phyloP scores from a whole-genome alignment of 2,113 vertebrate genomes.

The Platycercus adscitus region DNA sequence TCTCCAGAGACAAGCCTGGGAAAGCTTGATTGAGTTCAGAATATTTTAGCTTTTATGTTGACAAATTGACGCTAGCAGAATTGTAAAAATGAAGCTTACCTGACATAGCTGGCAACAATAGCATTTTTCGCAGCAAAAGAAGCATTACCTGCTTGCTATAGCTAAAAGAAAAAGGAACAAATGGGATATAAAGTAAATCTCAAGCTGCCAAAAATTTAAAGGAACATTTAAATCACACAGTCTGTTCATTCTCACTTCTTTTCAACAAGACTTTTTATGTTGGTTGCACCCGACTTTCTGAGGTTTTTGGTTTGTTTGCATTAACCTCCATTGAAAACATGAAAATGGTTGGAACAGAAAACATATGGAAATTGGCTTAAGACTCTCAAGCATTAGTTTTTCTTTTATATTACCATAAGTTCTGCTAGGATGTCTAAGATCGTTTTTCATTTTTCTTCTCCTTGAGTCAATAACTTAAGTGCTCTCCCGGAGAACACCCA shows the following conservation, averaged over 20 bases:
- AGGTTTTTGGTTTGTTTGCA: background rate
- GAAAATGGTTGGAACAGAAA: background rate
- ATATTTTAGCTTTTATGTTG: conserved; percentile 49
- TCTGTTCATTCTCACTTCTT: background rate
- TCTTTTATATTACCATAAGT: background rate
- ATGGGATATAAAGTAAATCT: conserved; percentile 36
- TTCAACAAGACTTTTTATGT: background rate
- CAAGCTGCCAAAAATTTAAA: background rate
- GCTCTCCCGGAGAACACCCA: background rate
- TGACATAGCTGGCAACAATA: conserved; percentile 3
- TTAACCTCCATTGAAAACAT: background rate
- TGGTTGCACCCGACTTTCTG: background rate
- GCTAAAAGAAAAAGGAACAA: conserved; percentile 15
- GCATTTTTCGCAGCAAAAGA: conserved; percentile 5
- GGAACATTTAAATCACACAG: conserved; percentile 15
- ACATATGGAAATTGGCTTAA: background rate
- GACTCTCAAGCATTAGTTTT: background rate
- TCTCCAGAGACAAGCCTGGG: background rate
- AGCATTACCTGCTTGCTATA: background rate
- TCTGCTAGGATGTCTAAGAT: background rate
- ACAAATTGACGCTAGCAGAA: conserved; percentile 21
- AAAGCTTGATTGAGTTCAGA: conserved; percentile 30
- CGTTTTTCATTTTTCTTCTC: background rate
- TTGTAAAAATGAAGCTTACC: conserved; percentile 23
- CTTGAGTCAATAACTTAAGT: background rate